Conservation (phyloP, 2,888 invertebrate species). For the Serripes groenlandicus region DNA sequence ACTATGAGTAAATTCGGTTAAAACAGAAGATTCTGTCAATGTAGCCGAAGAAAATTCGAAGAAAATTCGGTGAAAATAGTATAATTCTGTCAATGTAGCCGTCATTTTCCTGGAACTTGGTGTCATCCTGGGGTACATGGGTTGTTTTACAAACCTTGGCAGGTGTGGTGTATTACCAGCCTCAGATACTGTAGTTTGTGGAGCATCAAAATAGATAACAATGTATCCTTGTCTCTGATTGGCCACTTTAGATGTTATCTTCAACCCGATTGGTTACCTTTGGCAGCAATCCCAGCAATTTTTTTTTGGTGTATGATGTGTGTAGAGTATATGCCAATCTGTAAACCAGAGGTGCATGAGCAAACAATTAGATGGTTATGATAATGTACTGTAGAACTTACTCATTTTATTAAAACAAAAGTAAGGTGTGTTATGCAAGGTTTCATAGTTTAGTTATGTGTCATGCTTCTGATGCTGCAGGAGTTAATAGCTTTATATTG, state of each 20-base stretch:
- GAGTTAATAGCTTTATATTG: background rate
- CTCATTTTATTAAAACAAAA: conserved; percentile 18
- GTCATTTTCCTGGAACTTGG: background rate
- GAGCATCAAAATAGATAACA: conserved; percentile 12
- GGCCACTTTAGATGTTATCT: conserved; percentile 16
- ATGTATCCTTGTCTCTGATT: background rate
- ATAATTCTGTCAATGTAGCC: no score
- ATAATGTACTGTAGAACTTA: conserved; percentile 9
- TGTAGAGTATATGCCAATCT: conserved; percentile 3
- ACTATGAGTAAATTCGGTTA: no score
- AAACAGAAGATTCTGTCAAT: no score
- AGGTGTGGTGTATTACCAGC: conserved; percentile 12
- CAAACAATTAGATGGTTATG: background rate
- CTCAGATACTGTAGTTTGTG: conserved; percentile 3
- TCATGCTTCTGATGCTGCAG: background rate
- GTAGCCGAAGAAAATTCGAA: no score
- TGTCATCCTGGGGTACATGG: conserved; percentile 4
- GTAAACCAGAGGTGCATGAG: conserved; percentile 19
- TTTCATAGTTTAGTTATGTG: conserved; percentile 14
- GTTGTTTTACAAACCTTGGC: background rate
- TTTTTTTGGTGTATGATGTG: conserved; percentile 11
- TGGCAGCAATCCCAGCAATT: background rate
- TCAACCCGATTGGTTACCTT: conserved; percentile 18
- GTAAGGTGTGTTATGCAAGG: background rate
- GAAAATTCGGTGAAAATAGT: no score